phyloP scores from a whole-genome alignment of 2,113 vertebrate species.

The Pithys albifrons region DNA sequence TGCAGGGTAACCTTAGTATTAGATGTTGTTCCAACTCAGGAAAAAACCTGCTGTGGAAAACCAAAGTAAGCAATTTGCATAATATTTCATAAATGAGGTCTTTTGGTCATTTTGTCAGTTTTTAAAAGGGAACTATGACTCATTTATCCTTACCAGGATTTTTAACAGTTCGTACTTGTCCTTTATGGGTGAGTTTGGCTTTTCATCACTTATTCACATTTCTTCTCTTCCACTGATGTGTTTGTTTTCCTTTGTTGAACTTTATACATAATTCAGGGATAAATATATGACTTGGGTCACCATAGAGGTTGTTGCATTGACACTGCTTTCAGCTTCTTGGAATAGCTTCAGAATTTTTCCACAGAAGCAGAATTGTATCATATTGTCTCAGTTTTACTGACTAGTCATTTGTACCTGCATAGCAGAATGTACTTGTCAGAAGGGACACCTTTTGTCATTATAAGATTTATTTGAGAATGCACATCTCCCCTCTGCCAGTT shows the following conservation, averaged over 20 bases:
- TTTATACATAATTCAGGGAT: background rate
- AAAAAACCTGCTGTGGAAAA: background rate
- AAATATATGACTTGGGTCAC: background rate
- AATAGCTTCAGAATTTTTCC: background rate
- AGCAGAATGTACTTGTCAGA: background rate
- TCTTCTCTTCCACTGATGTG: background rate
- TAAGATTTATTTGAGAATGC: background rate
- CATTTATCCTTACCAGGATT: background rate
- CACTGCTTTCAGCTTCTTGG: background rate
- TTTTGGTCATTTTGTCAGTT: background rate
- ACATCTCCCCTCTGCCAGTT: background rate
- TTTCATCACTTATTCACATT: constrained; percentile 12
- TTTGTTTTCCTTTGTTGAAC: constrained; percentile 26
- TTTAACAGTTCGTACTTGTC: background rate
- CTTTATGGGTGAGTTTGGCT: background rate
- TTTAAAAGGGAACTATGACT: background rate
- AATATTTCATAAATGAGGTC: background rate
- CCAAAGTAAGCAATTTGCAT: background rate
- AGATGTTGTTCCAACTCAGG: background rate
- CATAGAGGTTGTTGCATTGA: background rate
- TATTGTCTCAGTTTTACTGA: background rate
- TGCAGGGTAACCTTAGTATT: background rate
- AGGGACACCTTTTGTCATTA: background rate
- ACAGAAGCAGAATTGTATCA: background rate
- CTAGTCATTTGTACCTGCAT: background rate